These are phyloP conservation scores for Sebastes variabilis DNA, from an alignment of 2,797 vertebrate species.

Conservation along the genomic window DNA sequence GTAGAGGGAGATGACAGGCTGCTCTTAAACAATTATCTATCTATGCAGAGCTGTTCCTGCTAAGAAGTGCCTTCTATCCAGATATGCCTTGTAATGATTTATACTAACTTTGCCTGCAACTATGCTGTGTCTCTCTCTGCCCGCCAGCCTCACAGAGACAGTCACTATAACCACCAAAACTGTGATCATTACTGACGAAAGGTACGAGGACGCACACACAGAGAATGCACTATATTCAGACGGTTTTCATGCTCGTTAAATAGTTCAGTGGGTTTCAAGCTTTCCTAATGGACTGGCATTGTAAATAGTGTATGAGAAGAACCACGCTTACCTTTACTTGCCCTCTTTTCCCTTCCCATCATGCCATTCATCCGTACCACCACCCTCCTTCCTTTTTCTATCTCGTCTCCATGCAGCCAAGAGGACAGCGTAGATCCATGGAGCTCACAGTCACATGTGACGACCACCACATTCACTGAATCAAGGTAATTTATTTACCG, in stretches of 20 bases:
- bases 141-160: slow-evolving; percentile 64
- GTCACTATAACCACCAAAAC: slow-evolving; percentile 63
- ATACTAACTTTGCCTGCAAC: slow-evolving; percentile 50
- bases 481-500: background rate
- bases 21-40: slow-evolving; percentile 70
- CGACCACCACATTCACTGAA: background rate
- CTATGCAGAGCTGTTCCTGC: slow-evolving; percentile 46
- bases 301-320: slow-evolving; percentile 75
- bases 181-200: slow-evolving; percentile 65
- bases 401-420: background rate
- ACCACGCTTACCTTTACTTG: slow-evolving; percentile 64
- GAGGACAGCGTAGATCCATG: background rate
- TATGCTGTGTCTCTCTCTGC: slow-evolving; percentile 23
- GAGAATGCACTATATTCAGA: slow-evolving; percentile 40
- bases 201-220: slow-evolving; percentile 28
- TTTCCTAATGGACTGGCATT: slow-evolving; percentile 48
- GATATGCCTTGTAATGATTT: slow-evolving; percentile 55
- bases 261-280: slow-evolving; percentile 57
- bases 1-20: slow-evolving; percentile 70
- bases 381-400: background rate
- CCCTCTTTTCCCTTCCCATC: slow-evolving; percentile 49
- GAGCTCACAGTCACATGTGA: background rate
- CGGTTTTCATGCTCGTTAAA: slow-evolving; percentile 52
- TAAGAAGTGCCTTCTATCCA: slow-evolving; percentile 46
- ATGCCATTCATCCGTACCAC: slow-evolving; percentile 36